These are phyloP conservation scores for Polyommatus iphigenia DNA, from an alignment of 2,888 invertebrate species.

Conservation along the genomic window DNA sequence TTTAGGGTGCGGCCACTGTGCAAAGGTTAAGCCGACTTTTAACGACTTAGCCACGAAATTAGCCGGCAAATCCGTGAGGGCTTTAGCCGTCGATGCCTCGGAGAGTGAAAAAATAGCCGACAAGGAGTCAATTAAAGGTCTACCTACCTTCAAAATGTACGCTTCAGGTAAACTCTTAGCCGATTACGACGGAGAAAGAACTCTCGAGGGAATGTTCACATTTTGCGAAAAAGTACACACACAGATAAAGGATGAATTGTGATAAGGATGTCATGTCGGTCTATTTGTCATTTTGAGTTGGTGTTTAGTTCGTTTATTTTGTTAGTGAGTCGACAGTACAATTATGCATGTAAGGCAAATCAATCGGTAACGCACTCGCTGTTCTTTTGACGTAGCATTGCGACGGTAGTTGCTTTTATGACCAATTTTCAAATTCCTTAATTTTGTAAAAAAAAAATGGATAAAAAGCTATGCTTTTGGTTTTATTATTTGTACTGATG, in stretches of 20 bases:
- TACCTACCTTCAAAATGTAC: constrained; percentile 85
- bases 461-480: background rate
- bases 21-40: constrained; percentile 84
- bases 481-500: too few species aligned
- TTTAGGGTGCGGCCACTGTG: constrained; percentile 87
- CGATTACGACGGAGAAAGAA: constrained; percentile 81
- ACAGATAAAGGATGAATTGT: constrained; percentile 69
- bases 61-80: constrained; percentile 55
- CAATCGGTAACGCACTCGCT: too few species aligned
- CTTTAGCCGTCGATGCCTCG: constrained; percentile 85
- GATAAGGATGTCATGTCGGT: constrained; percentile 44
- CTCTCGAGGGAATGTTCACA: constrained; percentile 74
- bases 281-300: background rate
- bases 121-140: constrained; percentile 81
- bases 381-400: too few species aligned
- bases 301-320: background rate
- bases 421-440: too few species aligned
- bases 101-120: constrained; percentile 80
- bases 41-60: constrained; percentile 77
- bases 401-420: too few species aligned
- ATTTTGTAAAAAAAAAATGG: too few species aligned
- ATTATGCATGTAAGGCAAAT: too few species aligned
- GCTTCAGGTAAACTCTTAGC: constrained; percentile 72
- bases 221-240: constrained; percentile 61
- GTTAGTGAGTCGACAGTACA: background rate